phyloP scores from a whole-genome alignment of 2,888 invertebrate genomes.

The Lasioglossum marginatum region DNA sequence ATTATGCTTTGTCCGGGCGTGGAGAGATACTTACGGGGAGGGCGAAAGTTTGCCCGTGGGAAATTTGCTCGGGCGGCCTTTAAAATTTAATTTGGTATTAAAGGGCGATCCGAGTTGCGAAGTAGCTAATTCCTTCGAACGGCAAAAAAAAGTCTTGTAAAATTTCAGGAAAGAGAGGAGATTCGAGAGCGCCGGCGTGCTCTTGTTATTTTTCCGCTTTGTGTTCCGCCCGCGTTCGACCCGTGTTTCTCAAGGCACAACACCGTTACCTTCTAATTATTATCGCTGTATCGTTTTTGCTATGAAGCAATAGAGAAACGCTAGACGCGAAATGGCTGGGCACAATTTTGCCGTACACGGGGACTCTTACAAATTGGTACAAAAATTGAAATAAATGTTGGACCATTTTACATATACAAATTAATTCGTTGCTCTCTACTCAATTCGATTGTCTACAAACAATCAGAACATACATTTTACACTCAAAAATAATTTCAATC shows the following conservation, averaged over 20 bases:
- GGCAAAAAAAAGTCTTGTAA: background rate
- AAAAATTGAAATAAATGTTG: background rate
- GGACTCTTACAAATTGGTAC: background rate
- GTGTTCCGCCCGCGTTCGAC: background rate
- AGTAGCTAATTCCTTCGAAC: slow-evolving; percentile 9
- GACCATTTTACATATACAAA: too few species aligned
- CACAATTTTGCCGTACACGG: background rate
- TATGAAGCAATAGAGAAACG: background rate
- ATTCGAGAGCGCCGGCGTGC: background rate
- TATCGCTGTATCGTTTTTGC: slow-evolving; percentile 3
- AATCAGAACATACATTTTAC: too few species aligned
- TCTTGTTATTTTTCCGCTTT: background rate
- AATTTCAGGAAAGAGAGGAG: background rate
- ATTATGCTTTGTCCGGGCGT: background rate
- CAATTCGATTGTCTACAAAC: too few species aligned
- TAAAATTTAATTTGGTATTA: slow-evolving; percentile 14
- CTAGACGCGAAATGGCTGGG: background rate
- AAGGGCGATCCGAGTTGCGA: slow-evolving; percentile 13
- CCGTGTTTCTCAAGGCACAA: background rate
- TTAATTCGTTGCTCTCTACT: too few species aligned
- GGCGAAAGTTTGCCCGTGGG: background rate
- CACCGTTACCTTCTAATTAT: background rate
- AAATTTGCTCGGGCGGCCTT: background rate
- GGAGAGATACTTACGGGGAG: background rate
- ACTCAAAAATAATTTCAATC: too few species aligned